These are phyloP conservation scores for Chrysotoxum bicinctum DNA, from an alignment of 2,888 invertebrate genomes.

Conservation along the genomic window DNA sequence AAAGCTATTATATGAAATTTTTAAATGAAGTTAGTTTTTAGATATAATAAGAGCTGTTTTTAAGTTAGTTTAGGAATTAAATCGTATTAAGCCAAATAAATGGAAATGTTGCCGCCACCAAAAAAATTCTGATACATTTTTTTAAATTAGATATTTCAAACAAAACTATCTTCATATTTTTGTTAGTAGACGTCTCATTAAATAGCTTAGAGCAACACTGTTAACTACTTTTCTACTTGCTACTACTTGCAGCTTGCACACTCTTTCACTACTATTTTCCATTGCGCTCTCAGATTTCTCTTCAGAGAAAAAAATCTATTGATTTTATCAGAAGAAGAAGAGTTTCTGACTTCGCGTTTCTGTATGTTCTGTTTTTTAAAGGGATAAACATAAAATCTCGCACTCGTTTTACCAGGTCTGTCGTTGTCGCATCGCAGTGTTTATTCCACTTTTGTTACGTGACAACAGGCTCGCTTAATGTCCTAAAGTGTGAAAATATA, in stretches of 20 bases:
- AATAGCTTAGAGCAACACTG: background rate
- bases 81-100: no score
- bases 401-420: conserved; percentile 39
- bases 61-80: no score
- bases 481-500: conserved; percentile 25
- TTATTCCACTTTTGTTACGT: conserved; percentile 50
- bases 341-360: conserved; percentile 21
- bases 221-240: background rate
- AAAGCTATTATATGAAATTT: no score
- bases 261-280: conserved; percentile 1
- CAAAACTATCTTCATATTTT: background rate
- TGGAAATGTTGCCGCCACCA: no score
- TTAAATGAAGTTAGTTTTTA: no score
- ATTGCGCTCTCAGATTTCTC: conserved; percentile 17
- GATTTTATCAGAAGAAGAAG: conserved; percentile 68
- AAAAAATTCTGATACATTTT: no score
- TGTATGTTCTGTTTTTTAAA: background rate
- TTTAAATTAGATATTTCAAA: no score
- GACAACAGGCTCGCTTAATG: conserved; percentile 31
- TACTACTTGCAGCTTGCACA: no score
- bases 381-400: conserved; percentile 45
- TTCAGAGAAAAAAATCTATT: conserved; percentile 29
- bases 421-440: conserved; percentile 60
- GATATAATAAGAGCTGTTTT: no score
- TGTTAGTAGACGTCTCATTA: background rate